A percentile compares a stretch with the other conserved stretches of the same genome.
Conservation (phyloP, 1,140 invertebrate species). For the Ceratoteleas bidentatus region DNA sequence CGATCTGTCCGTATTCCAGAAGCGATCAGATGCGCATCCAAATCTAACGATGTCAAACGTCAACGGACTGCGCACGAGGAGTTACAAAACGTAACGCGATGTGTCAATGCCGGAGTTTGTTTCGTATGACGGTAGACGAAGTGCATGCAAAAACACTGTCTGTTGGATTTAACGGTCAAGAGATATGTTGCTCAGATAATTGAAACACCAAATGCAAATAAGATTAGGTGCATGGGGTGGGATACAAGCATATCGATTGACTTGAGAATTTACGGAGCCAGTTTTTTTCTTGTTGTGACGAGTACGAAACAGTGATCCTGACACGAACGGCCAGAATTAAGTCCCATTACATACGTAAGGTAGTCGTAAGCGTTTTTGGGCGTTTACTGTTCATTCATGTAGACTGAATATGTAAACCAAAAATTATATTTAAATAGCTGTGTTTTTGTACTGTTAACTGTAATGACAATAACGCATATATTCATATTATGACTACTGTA, state of each 20-base stretch:
- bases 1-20: constrained; percentile 61
- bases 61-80: constrained; percentile 24
- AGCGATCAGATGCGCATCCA: constrained; percentile 61
- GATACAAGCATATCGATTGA: no score
- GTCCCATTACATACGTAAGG: constrained; percentile 19
- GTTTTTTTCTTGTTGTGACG: constrained; percentile 10
- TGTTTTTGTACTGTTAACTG: constrained; percentile 10
- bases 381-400: constrained; percentile 17
- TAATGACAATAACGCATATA: constrained; percentile 18
- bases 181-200: no score
- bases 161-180: no score
- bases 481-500: constrained; percentile 44
- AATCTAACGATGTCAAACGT: constrained; percentile 19
- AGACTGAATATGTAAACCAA: constrained; percentile 53
- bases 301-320: constrained; percentile 41
- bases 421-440: constrained; percentile 25
- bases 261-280: no score
- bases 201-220: no score
- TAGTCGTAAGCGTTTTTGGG: constrained; percentile 23
- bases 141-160: no score
- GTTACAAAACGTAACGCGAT: constrained; percentile 44
- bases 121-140: constrained; percentile 6
- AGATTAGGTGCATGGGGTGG: no score
- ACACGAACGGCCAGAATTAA: constrained; percentile 46
- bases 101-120: background rate